Percentiles rank a stretch among this genome's conserved stretches.
phyloP scores from a whole-genome alignment of 1,140 invertebrate species.

The Ericerus pela region DNA sequence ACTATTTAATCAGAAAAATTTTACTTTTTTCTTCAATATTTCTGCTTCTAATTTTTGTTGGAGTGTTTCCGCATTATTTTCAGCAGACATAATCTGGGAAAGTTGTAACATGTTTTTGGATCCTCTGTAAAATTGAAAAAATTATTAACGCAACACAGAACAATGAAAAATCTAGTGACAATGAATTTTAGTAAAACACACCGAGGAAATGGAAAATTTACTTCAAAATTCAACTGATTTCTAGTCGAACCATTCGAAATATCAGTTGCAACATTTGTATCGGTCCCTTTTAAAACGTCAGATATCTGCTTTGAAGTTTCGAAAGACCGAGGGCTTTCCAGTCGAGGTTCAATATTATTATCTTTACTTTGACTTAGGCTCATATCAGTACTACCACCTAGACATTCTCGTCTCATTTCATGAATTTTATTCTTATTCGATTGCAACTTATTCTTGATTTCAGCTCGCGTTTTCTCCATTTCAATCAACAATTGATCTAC shows the following conservation, averaged over 20 bases:
- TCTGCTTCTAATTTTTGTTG: conserved; percentile 7
- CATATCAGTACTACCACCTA: background rate
- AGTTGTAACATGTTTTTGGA: background rate
- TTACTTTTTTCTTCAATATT: background rate
- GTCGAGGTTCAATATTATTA: too few relatives aligned
- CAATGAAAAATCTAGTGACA: too few relatives aligned
- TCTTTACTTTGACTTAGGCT: background rate
- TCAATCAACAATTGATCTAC: conserved; percentile 32
- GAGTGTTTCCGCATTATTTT: background rate
- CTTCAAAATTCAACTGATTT: too few relatives aligned
- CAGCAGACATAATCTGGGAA: background rate
- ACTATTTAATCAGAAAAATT: too few relatives aligned
- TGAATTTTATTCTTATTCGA: background rate
- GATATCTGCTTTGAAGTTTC: too few relatives aligned
- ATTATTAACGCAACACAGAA: too few relatives aligned
- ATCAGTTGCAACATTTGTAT: too few relatives aligned
- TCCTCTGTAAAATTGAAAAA: background rate
- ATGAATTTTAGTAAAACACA: too few relatives aligned
- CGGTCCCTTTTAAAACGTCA: too few relatives aligned
- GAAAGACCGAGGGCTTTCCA: too few relatives aligned
- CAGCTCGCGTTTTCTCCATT: conserved; percentile 32
- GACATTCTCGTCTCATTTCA: background rate
- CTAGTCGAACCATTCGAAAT: too few relatives aligned
- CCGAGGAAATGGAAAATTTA: too few relatives aligned
- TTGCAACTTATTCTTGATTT: conserved; percentile 25